Evolutionary conservation across 2,113 vertebrate genomes (phyloP).

Genomic region (Antechinus stuartii): DNA sequence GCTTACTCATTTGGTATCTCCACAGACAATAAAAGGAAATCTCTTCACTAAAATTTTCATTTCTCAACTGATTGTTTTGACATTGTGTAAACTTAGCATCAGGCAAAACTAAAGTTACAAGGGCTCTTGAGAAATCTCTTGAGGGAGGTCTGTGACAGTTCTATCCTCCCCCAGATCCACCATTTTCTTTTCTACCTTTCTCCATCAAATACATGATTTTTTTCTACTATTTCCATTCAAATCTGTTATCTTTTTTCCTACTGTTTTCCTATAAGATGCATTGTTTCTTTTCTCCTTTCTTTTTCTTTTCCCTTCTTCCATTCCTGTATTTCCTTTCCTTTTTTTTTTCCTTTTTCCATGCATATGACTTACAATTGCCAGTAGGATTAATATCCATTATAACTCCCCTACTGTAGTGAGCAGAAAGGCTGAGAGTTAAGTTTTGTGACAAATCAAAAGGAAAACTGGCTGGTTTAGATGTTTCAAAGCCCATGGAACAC

Average conservation of each 20-base stretch:
- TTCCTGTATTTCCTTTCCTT: conserved; percentile 29
- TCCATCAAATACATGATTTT: background rate
- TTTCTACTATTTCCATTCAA: background rate
- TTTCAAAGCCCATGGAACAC: conserved; percentile 66
- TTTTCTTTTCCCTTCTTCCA: background rate
- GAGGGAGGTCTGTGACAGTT: background rate
- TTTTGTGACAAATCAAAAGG: conserved; percentile 51
- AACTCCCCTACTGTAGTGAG: background rate
- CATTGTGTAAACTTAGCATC: background rate
- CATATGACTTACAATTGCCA: conserved; percentile 52
- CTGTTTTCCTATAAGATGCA: background rate
- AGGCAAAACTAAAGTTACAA: background rate
- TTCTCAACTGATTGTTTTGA: conserved; percentile 4
- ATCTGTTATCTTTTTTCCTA: background rate
- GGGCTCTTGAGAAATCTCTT: background rate
- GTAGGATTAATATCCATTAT: background rate
- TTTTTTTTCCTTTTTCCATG: conserved; percentile 57
- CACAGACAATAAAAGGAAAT: background rate
- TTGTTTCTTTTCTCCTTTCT: background rate
- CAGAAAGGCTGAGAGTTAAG: conserved; percentile 29
- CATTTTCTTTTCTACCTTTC: background rate
- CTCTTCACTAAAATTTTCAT: background rate
- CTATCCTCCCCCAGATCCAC: background rate
- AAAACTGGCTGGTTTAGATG: conserved; percentile 27
- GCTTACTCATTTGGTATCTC: background rate